Evolutionary conservation across 2,113 vertebrate genomes (phyloP).

Genomic region (Thamnaconus septentrionalis): DNA sequence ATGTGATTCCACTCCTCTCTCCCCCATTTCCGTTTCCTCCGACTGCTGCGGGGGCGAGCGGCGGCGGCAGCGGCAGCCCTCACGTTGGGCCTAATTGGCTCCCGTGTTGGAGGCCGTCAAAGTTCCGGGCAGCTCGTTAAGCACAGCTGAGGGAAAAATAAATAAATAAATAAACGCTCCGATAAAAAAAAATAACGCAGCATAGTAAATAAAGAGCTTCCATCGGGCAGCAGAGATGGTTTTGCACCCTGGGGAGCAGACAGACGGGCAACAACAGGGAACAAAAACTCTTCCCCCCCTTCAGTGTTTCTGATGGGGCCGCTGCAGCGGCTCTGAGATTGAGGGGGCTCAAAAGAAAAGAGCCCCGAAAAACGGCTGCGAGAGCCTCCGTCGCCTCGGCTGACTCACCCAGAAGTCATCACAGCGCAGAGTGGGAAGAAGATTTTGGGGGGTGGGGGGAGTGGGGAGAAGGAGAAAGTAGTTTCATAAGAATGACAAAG

Average conservation of each 20-base stretch:
- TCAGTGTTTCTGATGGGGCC: constrained; percentile 1
- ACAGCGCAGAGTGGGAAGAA: too few species aligned
- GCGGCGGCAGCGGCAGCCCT: constrained; percentile 41
- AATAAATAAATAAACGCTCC: constrained; percentile 58
- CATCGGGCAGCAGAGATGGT: constrained; percentile 29
- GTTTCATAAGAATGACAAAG: constrained; percentile 20
- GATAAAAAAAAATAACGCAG: constrained; percentile 51
- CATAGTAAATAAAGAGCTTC: constrained; percentile 57
- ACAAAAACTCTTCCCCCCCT: constrained; percentile 23
- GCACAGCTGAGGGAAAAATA: constrained; percentile 36
- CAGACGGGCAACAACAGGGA: constrained; percentile 27
- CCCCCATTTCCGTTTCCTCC: constrained; percentile 6
- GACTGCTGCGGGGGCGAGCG: constrained; percentile 18
- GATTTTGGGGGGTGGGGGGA: background rate
- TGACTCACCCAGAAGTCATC: constrained; percentile 36
- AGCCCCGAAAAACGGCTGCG: background rate
- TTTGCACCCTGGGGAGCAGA: constrained; percentile 10
- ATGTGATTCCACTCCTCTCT: constrained; percentile 36
- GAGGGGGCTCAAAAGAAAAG: constrained; percentile 12
- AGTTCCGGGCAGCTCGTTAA: constrained; percentile 58
- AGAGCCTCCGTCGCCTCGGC: constrained; percentile 14
- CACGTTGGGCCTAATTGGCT: constrained; percentile 61
- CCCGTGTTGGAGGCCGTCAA: constrained; percentile 54
- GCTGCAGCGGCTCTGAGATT: background rate
- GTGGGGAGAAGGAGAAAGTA: constrained; percentile 17